Base-by-base conservation (phyloP, 2,888 invertebrate genomes). In the Apodemia mormo region DNA sequence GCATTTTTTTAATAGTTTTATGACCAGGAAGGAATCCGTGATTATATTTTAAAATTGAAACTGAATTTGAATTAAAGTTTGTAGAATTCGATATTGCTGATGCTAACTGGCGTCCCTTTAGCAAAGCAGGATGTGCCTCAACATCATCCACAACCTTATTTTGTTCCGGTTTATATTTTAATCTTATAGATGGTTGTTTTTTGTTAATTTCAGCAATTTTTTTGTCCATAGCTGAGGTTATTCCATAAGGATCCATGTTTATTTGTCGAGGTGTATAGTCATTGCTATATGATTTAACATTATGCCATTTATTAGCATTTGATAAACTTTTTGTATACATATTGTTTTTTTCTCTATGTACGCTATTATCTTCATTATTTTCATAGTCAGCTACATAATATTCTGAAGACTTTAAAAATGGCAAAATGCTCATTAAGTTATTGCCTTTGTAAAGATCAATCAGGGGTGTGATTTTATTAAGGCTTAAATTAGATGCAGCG, bases 271-370 rank as follows among this genome's bases (percentile, higher is more conserved):
- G 89, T 30, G 87, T 86, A 66, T 85, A 87, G 70, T 88, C 85
- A 71, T 89, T 89, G 74, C 74, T 89, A 70, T 87, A 89, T 4
- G 87, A 83, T 76, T 88, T 89, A 1, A 89, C 83, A 74, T 90
- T 90, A 74, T 90, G 90, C 92, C 92, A 92, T 76, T 89, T 90
- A 74, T 90, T 87, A 45, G 4, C 49, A 68, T 76, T 79, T 33
- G 84, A 78, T 73, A 90, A 79, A 72, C 82, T 88, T 78, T 82
- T 85, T 7, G 82, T 77, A 73, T 88, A 87, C 74, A 86, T 81
- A 30, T 86, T 81, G 66, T 78, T 76, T 33, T 73, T 79, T 33
- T 75, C 76, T 4, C 69, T 56, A 2, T 66, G 68, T 68, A 14
- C 49, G 1, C 76, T 77, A 5, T 78, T 77, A 6, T 76, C 77